Conservation (phyloP, 2,797 vertebrate species). For the Ambastaia sidthimunki region DNA sequence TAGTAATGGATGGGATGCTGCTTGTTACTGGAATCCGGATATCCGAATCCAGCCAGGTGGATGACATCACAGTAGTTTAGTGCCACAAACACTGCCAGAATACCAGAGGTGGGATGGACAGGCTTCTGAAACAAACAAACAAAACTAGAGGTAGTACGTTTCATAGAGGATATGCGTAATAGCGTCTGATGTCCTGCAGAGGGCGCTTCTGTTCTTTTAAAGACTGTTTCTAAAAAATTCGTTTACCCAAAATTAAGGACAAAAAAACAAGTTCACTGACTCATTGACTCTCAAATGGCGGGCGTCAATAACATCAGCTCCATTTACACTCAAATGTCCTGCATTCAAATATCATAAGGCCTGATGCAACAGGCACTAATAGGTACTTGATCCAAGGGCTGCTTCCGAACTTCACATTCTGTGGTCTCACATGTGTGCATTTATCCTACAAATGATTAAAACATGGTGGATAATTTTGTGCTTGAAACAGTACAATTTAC, state of each 20-base stretch:
- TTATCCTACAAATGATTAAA: too few relatives aligned
- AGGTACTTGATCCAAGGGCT: too few relatives aligned
- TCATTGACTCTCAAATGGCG: too few relatives aligned
- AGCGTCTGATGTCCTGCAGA: conserved; percentile 25
- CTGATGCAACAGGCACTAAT: too few relatives aligned
- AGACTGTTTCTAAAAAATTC: background rate
- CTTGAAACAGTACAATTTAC: background rate
- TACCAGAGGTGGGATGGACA: conserved; percentile 84
- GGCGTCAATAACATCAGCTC: too few relatives aligned
- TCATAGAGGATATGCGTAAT: background rate
- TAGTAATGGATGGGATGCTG: conserved; percentile 91
- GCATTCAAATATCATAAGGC: too few relatives aligned
- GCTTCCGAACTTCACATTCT: too few relatives aligned
- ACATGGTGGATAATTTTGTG: background rate
- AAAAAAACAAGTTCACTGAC: background rate
- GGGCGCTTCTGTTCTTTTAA: conserved; percentile 14
- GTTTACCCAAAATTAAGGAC: background rate
- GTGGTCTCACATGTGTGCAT: too few relatives aligned
- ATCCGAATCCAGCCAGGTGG: conserved; percentile 92
- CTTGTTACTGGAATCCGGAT: conserved; percentile 79
- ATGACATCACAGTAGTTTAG: conserved; percentile 93
- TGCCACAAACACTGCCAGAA: conserved; percentile 89
- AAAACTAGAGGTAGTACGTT: background rate
- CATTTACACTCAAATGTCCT: too few relatives aligned
- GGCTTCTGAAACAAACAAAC: conserved; percentile 74